Percentiles rank a stretch among this genome's conserved stretches.
Evolutionary conservation across 2,888 invertebrate genomes (phyloP).

Genomic region (Athalia circularis): DNA sequence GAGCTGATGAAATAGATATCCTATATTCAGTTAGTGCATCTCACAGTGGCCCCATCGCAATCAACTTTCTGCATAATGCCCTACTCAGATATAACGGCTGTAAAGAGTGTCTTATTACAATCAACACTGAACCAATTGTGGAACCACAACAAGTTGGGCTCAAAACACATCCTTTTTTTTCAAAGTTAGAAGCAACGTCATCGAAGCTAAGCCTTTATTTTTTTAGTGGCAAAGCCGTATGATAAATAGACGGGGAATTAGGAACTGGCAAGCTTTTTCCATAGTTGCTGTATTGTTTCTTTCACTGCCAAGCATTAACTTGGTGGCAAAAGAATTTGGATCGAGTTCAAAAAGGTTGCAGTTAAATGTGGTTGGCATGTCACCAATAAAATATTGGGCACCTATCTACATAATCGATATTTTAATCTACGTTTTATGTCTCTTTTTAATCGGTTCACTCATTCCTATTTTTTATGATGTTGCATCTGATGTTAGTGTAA

Average conservation of each 20-base stretch:
- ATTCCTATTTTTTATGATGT: slow-evolving; percentile 18
- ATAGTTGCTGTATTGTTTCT: slow-evolving; percentile 52
- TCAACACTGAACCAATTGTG: slow-evolving; percentile 53
- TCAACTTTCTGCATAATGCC: slow-evolving; percentile 55
- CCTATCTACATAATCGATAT: slow-evolving; percentile 55
- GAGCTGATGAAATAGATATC: slow-evolving; percentile 44
- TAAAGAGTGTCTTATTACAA: slow-evolving; percentile 49
- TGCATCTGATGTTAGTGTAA: neutral
- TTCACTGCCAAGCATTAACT: slow-evolving; percentile 52
- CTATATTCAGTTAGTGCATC: slow-evolving; percentile 53
- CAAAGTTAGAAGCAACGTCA: no score
- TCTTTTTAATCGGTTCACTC: slow-evolving; percentile 32
- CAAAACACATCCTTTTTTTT: no score
- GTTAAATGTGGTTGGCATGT: slow-evolving; percentile 51
- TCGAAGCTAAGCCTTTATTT: neutral
- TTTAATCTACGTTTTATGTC: slow-evolving; percentile 49
- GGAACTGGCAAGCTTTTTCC: slow-evolving; percentile 55
- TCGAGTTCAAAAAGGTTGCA: slow-evolving; percentile 53
- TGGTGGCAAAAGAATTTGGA: slow-evolving; percentile 51
- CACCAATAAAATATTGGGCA: slow-evolving; percentile 53
- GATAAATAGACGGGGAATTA: slow-evolving; percentile 49
- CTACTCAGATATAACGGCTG: slow-evolving; percentile 48
- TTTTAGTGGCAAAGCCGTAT: slow-evolving; percentile 55
- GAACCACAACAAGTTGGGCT: slow-evolving; percentile 41
- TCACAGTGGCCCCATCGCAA: slow-evolving; percentile 55